Percentiles rank a stretch among this genome's conserved stretches.
These are phyloP conservation scores for Falco concolor DNA, from an alignment of 2,797 vertebrate genomes.

Conservation along the genomic window DNA sequence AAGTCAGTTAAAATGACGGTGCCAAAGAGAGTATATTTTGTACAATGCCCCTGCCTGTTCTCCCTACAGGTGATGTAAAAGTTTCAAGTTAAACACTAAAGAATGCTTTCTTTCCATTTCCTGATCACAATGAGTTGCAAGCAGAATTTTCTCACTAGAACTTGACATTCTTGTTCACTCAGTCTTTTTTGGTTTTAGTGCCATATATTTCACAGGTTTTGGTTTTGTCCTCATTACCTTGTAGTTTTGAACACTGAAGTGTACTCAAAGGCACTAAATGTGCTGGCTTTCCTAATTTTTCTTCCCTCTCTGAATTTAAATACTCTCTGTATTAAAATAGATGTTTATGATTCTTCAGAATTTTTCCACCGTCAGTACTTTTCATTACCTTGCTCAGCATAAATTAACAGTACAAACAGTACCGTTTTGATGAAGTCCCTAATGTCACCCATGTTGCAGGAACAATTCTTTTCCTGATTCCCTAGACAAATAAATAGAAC, in stretches of 20 bases:
- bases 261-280: not conserved
- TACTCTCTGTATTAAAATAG: conserved; percentile 18
- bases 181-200: not conserved
- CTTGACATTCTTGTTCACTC: not conserved
- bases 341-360: conserved; percentile 11
- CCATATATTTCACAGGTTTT: not conserved
- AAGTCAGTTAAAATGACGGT: not conserved
- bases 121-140: not conserved
- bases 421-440: conserved; percentile 27
- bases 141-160: not conserved
- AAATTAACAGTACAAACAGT: conserved; percentile 29
- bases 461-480: conserved; percentile 23
- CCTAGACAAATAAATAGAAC: not conserved
- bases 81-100: not conserved
- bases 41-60: not conserved
- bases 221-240: not conserved
- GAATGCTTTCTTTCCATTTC: not conserved
- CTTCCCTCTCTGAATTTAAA: conserved; percentile 1
- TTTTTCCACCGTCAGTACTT: conserved; percentile 4
- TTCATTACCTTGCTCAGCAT: conserved; percentile 28
- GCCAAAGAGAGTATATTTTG: not conserved
- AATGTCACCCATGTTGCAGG: not conserved
- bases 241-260: not conserved
- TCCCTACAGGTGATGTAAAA: not conserved
- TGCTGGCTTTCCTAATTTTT: not conserved